phyloP scores from a whole-genome alignment of 2,888 invertebrate genomes.

The Zygogramma bicolorata region DNA sequence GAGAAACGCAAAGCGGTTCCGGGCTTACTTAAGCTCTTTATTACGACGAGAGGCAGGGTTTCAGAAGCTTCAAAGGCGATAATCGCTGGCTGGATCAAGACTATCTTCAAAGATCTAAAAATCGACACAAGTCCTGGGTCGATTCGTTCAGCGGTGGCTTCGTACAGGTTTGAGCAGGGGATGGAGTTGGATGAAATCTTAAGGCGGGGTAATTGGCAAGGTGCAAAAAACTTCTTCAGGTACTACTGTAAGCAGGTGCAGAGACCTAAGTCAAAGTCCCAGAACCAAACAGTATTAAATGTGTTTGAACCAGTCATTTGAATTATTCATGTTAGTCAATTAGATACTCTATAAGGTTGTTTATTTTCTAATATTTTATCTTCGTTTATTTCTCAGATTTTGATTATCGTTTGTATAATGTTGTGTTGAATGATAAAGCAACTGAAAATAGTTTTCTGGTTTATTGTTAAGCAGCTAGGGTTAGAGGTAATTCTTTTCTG shows the following conservation, averaged over 20 bases:
- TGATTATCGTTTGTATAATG: background rate
- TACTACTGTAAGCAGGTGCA: constrained; percentile 26
- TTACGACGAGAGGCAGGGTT: constrained; percentile 17
- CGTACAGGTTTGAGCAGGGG: background rate
- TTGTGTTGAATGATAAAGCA: background rate
- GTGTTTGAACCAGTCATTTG: background rate
- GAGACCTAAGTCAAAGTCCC: background rate
- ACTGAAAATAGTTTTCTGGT: background rate
- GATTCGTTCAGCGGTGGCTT: background rate
- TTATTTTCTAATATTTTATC: background rate
- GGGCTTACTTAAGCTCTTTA: background rate
- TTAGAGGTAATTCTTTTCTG: background rate
- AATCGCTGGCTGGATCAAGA: constrained; percentile 20
- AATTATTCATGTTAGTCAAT: background rate
- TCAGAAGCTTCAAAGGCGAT: constrained; percentile 14
- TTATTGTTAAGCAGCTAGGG: background rate
- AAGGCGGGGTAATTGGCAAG: constrained; percentile 29
- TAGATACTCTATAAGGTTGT: background rate
- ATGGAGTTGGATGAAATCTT: constrained; percentile 20
- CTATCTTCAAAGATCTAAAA: background rate
- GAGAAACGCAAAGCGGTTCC: background rate
- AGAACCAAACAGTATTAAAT: background rate
- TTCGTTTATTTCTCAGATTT: background rate
- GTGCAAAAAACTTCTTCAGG: constrained; percentile 29
- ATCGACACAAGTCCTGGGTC: background rate